Base-by-base conservation (phyloP, 2,113 vertebrate genomes). In the Rhegmatorhina hoffmannsi region DNA sequence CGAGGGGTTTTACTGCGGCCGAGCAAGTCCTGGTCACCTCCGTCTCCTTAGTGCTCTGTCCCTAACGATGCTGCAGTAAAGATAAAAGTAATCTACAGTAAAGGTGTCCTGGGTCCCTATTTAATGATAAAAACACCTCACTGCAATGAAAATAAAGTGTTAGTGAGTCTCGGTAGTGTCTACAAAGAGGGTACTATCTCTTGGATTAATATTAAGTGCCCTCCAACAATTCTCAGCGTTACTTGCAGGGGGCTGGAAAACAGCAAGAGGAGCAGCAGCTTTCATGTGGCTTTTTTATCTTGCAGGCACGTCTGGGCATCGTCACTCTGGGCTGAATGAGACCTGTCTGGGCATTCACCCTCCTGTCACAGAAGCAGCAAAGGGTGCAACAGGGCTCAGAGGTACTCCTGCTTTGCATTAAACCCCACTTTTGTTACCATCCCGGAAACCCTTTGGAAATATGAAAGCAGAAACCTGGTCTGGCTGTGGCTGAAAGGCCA, bases 141-240 rank as follows among this genome's bases (percentile, higher is more conserved):
- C 75, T 13, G 90, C 70, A 36, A 63, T 90, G 87, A 86, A 94
- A 94, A 92, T 94, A 63, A 88, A 96, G 64, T 83, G 82, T 95
- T 90, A 90, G 84, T 64, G 90, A 88, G 88, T 86, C 75, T 70
- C 79, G 49, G 75, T 26, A 70, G 72, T 88, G 72, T 92, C 75
- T 73, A 78, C 92, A 88, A 93, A 90, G 60, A 86, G 47, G 10
- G 17, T 58, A 31, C 74, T 89, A 15, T 82, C 78, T 79, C 63
- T 53, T 46, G 70, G 87, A 67, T 89, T 58, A 43, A 79, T 84
- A 83, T 76, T 13, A 34, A 74, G 82, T 56, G 52, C 46, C 29
- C 63, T 84, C 74, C 73, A 59, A 18, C 26, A 17, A 7, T 47
- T 43, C 53, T 74, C 46, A 13, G 40, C 3, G 16, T 59, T 53